Percentiles rank a stretch among this genome's conserved stretches.
Evolutionary conservation across 2,113 vertebrate species (phyloP).

Genomic region (Cacatua alba): DNA sequence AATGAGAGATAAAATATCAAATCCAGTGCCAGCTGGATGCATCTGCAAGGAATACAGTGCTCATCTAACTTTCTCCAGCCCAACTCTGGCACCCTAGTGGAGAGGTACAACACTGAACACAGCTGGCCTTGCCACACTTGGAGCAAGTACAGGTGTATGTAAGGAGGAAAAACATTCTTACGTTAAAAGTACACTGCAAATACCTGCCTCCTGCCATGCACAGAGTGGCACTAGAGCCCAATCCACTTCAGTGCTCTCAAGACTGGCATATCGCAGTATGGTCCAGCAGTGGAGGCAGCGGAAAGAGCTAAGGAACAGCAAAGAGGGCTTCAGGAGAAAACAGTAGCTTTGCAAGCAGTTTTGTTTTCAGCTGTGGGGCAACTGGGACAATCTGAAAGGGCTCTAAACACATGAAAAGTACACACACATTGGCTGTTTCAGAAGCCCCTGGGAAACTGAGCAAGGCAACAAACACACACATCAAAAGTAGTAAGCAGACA

Average conservation of each 20-base stretch:
- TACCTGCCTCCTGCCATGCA: not conserved
- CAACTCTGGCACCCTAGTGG: not conserved
- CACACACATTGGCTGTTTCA: not conserved
- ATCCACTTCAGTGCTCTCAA: not conserved
- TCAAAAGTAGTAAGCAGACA: not conserved
- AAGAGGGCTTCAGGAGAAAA: not conserved
- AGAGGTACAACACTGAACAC: not conserved
- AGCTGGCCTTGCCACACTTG: not conserved
- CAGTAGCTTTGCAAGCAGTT: not conserved
- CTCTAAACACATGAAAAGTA: not conserved
- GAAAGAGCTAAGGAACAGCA: not conserved
- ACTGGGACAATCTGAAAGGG: not conserved
- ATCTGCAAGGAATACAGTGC: not conserved
- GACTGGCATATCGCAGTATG: accelerated
- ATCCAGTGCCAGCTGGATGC: not conserved
- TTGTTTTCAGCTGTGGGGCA: not conserved
- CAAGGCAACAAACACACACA: not conserved
- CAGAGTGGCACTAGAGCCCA: not conserved
- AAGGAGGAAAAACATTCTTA: not conserved
- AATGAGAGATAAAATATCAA: not conserved
- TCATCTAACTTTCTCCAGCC: not conserved
- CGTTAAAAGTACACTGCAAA: not conserved
- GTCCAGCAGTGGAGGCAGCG: not conserved
- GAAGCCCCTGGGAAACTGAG: not conserved
- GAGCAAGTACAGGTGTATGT: not conserved